Evolutionary conservation across 2,888 invertebrate genomes (phyloP).

Genomic region (Blastobasis lacticolella): DNA sequence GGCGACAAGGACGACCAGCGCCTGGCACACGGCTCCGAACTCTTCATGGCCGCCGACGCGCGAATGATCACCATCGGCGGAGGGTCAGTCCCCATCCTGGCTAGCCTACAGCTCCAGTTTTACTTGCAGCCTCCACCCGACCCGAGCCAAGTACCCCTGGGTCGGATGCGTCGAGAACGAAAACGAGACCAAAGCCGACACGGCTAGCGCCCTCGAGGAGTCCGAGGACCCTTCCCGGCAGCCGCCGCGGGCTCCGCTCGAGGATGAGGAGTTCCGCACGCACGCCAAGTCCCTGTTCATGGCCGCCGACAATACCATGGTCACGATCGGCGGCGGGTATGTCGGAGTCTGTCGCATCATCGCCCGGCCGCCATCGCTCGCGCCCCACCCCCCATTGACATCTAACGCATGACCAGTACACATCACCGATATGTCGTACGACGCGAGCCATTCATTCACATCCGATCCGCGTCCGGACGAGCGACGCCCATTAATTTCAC

Average conservation of each 20-base stretch:
- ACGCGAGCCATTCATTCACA: not conserved
- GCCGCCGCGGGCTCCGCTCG: conserved; percentile 16
- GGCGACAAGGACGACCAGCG: conserved; percentile 74
- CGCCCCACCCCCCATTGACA: too few relatives aligned
- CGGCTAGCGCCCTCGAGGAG: not conserved
- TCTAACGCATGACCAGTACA: not conserved
- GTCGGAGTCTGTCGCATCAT: conserved; percentile 30
- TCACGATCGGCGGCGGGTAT: conserved; percentile 96
- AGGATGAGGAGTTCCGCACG: conserved; percentile 32
- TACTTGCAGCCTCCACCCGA: conserved; percentile 78
- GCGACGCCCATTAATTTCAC: not conserved
- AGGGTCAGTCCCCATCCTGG: conserved; percentile 78
- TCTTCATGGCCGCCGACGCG: conserved; percentile 96
- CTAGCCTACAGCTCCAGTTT: not conserved
- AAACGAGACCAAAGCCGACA: conserved; percentile 1
- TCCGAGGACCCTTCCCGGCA: not conserved
- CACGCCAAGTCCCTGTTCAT: conserved; percentile 93
- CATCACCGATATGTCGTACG: not conserved
- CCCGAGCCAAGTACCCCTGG: conserved; percentile 93
- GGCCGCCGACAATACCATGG: conserved; percentile 94
- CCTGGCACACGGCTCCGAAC: conserved; percentile 88
- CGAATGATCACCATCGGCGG: conserved; percentile 97
- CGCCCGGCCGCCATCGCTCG: too few relatives aligned
- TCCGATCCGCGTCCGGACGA: not conserved
- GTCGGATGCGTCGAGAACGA: conserved; percentile 86